Evolutionary conservation across 2,888 invertebrate species (phyloP), one percentile per base, ranked within the genome.

Genomic region (Spodoptera picta): DNA sequence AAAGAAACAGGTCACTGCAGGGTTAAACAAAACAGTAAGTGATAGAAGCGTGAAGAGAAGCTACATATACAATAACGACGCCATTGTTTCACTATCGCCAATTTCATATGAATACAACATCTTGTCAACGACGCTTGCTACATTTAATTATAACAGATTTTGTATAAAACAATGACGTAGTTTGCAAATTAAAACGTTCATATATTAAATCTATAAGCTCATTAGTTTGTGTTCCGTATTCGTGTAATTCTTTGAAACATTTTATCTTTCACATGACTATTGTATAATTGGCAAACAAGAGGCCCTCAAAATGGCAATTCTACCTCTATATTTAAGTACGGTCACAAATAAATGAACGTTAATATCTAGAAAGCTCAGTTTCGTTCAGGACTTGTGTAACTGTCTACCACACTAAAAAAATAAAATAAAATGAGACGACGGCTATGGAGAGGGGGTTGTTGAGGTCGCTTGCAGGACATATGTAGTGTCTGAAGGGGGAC

Each of bases 1-100:
- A 79, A 36, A 80, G 59, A 83, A 83, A 76, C 45, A 74, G 89
- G 92, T 92, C 91, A 79, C 89, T 75, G 81, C 91, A 93, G 93
- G 92, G 89, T 93, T 94, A 92, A 92, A 92, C 83, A 92, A 93
- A 93, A 93, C 92, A 80, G 68, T 79, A 82, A 77, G 89, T 92
- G 92, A 91, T 75, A 80, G 65, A 94, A 93, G 94, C 94, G 87
- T 90, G 92, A 91, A 84, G 83, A 62, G 78, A 82, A 87, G 85
- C 87, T 80, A 82, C 81, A 82, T 69, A 75, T 80, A 79, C 78
- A 64, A 59, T 5, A 78, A 79, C 89, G 86, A 92, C 87, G 88
- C 80, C 89, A 83, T 87, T 83, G 86, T 87, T 89, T 87, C 49
- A 9, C 53, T 49, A 65, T 36, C 12, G 59, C 68, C 64, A 77